phyloP scores from a whole-genome alignment of 2,113 vertebrate genomes.

The Odobenus rosmarus region DNA sequence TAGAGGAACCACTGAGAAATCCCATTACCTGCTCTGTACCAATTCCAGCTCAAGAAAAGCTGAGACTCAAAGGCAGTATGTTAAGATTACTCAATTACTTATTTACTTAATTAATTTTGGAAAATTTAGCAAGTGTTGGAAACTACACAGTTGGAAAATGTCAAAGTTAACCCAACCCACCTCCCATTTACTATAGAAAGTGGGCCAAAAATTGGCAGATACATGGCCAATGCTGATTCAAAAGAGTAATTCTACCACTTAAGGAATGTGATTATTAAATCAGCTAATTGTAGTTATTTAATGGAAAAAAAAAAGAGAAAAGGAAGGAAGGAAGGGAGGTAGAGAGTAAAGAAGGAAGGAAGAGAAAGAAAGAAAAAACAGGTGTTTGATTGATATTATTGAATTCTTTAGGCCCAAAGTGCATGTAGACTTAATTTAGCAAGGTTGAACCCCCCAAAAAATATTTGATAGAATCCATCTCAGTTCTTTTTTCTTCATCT shows the following conservation, averaged over 20 bases:
- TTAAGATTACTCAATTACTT: neutral
- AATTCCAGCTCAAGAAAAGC: neutral
- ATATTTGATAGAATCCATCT: neutral
- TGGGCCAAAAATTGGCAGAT: neutral
- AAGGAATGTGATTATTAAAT: neutral
- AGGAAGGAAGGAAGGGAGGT: neutral
- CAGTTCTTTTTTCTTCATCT: neutral
- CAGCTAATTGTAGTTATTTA: too few relatives aligned
- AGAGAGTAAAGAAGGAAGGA: neutral
- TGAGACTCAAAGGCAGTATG: neutral
- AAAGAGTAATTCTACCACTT: neutral
- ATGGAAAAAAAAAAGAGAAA: neutral
- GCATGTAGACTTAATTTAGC: neutral
- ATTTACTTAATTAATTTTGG: neutral
- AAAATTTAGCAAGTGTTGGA: neutral
- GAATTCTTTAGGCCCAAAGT: neutral
- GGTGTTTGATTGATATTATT: neutral
- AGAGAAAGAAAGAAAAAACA: neutral
- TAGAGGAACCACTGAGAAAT: neutral
- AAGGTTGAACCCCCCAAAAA: neutral
- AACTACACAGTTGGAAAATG: neutral
- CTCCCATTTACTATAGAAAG: neutral
- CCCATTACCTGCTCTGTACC: neutral
- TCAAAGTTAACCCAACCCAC: neutral
- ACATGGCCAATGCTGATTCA: neutral